Base-by-base conservation (phyloP, 2,888 invertebrate species). In the Syrphus vitripennis region DNA sequence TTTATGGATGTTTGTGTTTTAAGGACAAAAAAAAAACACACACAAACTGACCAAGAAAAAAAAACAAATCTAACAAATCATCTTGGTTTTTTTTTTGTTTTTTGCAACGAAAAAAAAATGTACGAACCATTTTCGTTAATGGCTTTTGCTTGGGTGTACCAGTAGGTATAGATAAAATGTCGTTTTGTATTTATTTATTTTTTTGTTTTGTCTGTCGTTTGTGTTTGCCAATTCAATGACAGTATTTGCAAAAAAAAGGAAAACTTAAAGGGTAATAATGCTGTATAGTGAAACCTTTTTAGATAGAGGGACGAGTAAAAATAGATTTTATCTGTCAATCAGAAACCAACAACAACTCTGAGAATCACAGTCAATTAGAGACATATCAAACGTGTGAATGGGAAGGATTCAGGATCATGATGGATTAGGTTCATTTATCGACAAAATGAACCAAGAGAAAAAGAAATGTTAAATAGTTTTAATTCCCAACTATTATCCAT, bases 51-150 rank as follows among this genome's bases (percentile, higher is more conserved):
- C n/a, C n/a, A n/a, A n/a, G n/a, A n/a, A 59, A 29, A 45, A 50
- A 21, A 48, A 57, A 65, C 29, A 63, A 70, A 63, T 45, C 29
- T 19, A 69, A 31, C 59, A 65, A 83, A 80, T 83, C 69, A 75
- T 83, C 65, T 34, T 31, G 2, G 6, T 31, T 16, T 16, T 61
- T 37, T 24, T 9, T 10, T 3, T 12, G 12, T 26, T 26, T n/a
- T 24, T 0, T 10, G 3, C 9, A 42, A 24, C 10, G n/a, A 10
- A 19, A 16, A 9, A 6, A 42, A 42, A 42, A 6, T 7, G 2
- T 9, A 9, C 1, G 65, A 67, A 59, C 40, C 79, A 48, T 63
- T 74, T 61, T 69, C 40, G 48, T 74, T 83, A 83, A 79, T 83
- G 79, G 80, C 40, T 83, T 79, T 74, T 70, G 24, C 55, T 59